Conservation (phyloP, 1,140 invertebrate genomes). For the Latrodectus geometricus region DNA sequence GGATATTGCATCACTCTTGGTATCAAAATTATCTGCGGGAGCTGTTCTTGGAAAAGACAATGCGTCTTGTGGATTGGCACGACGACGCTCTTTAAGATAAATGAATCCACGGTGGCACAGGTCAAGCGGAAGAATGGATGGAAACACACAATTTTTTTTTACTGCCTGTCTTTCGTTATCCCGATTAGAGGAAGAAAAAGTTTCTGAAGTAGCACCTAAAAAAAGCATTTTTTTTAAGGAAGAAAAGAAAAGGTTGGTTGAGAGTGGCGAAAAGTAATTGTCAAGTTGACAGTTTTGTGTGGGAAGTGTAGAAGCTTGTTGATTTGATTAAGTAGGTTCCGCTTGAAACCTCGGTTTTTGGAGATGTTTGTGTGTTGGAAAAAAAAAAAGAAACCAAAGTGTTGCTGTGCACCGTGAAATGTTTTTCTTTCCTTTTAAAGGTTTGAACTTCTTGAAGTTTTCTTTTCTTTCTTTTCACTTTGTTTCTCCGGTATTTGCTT, state of each 20-base stretch:
- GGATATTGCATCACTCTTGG: too few relatives aligned
- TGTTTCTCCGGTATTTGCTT: too few relatives aligned
- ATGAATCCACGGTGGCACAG: neutral
- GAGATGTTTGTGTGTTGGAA: neutral
- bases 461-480: too few relatives aligned
- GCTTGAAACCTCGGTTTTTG: neutral
- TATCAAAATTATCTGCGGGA: too few relatives aligned
- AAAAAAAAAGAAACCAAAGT: too few relatives aligned
- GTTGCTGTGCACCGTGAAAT: neutral
- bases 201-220: neutral
- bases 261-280: constrained; percentile 19
- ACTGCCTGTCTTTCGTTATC: neutral
- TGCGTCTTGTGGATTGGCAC: too few relatives aligned
- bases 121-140: constrained; percentile 2
- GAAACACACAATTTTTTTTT: neutral
- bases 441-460: too few relatives aligned
- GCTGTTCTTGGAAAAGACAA: too few relatives aligned
- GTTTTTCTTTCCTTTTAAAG: neutral
- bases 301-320: constrained; percentile 11
- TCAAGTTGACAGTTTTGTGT: constrained; percentile 21
- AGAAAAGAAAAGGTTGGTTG: neutral
- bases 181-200: neutral
- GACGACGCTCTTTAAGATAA: neutral
- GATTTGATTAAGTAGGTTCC: constrained; percentile 14
- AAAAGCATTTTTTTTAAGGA: neutral